Evolutionary conservation across 1,140 invertebrate genomes (phyloP).

Genomic region (Augochlora pura): DNA sequence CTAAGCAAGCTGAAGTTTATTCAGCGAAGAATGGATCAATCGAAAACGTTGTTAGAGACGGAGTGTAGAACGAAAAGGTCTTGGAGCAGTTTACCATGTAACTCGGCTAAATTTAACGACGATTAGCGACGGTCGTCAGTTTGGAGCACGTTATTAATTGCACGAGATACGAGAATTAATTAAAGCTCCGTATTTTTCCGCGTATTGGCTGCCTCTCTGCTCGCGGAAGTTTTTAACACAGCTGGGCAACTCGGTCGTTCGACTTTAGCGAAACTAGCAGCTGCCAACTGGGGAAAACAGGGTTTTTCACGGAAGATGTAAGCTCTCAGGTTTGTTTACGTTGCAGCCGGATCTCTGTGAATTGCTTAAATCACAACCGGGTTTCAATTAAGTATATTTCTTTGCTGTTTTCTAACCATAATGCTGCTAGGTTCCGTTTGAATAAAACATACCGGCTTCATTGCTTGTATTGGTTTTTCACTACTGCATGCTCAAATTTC

Average conservation of each 20-base stretch:
- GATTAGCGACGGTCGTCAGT: not conserved
- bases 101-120: not conserved
- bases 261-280: conserved; percentile 5
- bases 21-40: not conserved
- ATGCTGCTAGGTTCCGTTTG: no score
- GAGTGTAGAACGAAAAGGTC: not conserved
- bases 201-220: not conserved
- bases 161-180: not conserved
- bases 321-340: not conserved
- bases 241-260: no score
- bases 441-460: not conserved
- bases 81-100: not conserved
- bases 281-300: not conserved
- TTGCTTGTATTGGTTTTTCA: no score
- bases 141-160: not conserved
- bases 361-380: not conserved
- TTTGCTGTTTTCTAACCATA: no score
- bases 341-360: not conserved
- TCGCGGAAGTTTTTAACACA: not conserved
- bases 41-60: not conserved
- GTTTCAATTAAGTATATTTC: not conserved
- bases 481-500: no score
- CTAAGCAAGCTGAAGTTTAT: not conserved
- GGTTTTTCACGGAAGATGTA: conserved; percentile 7
- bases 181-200: not conserved